Conservation (phyloP, 2,113 vertebrate species). For the Garra rufa region DNA sequence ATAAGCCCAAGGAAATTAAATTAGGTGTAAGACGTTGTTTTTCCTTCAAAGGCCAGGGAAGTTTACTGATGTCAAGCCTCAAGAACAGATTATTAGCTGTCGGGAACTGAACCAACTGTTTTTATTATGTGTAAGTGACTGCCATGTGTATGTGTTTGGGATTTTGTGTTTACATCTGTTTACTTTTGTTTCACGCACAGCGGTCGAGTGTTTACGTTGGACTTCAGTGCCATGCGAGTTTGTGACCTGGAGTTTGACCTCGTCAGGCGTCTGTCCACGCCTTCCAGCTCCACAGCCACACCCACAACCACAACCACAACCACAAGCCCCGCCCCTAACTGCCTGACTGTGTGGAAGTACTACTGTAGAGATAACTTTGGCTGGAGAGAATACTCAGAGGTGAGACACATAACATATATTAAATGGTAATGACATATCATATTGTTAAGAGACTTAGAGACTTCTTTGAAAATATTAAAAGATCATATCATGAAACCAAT, state of each 20-base stretch:
- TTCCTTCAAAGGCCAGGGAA: not conserved
- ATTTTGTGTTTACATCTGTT: conserved; percentile 40
- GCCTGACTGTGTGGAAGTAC: conserved; percentile 95
- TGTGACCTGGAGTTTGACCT: conserved; percentile 92
- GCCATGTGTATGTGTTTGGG: not conserved
- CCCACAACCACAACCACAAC: conserved; percentile 78
- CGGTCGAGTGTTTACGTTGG: conserved; percentile 88
- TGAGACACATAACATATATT: no score
- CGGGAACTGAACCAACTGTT: not conserved
- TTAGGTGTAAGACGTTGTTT: not conserved
- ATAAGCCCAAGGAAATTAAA: conserved; percentile 17
- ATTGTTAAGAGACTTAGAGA: no score
- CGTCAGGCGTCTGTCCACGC: conserved; percentile 87
- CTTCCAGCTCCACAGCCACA: conserved; percentile 78
- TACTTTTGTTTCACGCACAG: conserved; percentile 67
- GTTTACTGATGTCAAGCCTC: not conserved
- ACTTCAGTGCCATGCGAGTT: conserved; percentile 89
- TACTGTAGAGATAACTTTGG: conserved; percentile 99
- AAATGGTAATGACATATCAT: no score
- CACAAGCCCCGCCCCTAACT: conserved; percentile 80
- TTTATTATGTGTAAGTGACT: conserved; percentile 7
- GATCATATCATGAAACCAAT: no score
- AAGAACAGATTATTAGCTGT: conserved; percentile 26
- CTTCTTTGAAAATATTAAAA: not conserved
- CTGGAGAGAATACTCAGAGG: conserved; percentile 99